A percentile compares a stretch with the other conserved stretches of the same genome.
phyloP scores from a whole-genome alignment of 1,140 invertebrate genomes.

The Himalopsyche phryganea region DNA sequence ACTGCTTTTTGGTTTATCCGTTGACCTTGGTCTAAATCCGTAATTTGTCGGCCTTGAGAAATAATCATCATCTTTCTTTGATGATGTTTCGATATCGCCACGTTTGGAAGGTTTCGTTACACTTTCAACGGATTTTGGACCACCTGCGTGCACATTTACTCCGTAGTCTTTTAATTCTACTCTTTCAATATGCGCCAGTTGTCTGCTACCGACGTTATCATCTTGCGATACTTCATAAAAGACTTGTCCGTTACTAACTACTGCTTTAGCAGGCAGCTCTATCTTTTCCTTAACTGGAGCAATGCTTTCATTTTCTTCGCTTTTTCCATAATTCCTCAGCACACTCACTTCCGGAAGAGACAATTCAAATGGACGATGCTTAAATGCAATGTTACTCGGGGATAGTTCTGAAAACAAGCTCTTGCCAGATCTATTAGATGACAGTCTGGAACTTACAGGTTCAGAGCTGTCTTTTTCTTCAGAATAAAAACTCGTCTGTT shows the following conservation, averaged over 20 bases:
- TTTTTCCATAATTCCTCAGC: no score
- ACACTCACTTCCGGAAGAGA: background rate
- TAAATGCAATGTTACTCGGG: no score
- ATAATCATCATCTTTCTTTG: constrained; percentile 1
- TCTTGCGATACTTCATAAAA: constrained; percentile 31
- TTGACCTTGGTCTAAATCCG: background rate
- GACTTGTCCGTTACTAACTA: constrained; percentile 30
- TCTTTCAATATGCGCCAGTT: constrained; percentile 26
- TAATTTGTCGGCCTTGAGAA: background rate
- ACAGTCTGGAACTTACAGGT: no score
- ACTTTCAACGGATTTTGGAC: constrained; percentile 6
- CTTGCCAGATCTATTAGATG: no score
- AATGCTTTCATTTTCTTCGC: no score
- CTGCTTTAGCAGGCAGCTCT: constrained; percentile 14
- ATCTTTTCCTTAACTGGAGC: background rate
- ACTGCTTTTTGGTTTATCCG: background rate
- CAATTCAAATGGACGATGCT: no score
- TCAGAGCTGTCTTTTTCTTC: no score
- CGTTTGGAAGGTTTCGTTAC: background rate
- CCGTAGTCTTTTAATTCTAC: constrained; percentile 29
- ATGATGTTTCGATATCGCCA: background rate
- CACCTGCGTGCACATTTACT: constrained; percentile 21
- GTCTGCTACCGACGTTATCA: constrained; percentile 9
- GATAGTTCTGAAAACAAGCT: no score
- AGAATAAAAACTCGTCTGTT: no score